A percentile compares a stretch with the other conserved stretches of the same genome.
Evolutionary conservation across 2,888 invertebrate genomes (phyloP).

Genomic region (Lasioglossum vierecki): DNA sequence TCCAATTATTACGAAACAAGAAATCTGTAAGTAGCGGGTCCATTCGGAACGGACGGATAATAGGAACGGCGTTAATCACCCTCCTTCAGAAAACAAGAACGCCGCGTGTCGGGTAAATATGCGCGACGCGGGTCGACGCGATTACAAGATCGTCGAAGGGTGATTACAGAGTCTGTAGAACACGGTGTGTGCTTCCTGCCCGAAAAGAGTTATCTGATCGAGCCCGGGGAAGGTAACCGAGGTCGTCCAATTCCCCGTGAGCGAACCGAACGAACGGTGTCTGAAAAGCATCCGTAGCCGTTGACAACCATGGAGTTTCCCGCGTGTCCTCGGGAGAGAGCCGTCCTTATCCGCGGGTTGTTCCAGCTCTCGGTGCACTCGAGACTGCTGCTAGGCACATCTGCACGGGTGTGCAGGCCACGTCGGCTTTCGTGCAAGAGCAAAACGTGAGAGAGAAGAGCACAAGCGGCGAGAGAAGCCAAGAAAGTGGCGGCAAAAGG

Average conservation of each 20-base stretch:
- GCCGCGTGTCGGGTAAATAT: not conserved
- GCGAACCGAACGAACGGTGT: not conserved
- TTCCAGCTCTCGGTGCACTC: constrained; percentile 58
- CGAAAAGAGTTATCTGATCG: not conserved
- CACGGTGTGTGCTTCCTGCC: not conserved
- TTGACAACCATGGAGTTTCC: constrained; percentile 9
- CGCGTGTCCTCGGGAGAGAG: constrained; percentile 36
- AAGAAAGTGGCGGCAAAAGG: constrained; percentile 69
- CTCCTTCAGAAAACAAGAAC: not conserved
- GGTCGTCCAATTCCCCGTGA: not conserved
- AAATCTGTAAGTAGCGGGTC: not conserved
- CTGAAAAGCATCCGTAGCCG: not conserved
- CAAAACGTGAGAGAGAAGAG: constrained; percentile 65
- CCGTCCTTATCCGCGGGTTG: constrained; percentile 47
- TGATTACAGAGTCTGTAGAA: not conserved
- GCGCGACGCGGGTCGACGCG: not conserved
- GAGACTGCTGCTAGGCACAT: constrained; percentile 67
- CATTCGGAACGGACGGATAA: not conserved
- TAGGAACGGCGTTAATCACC: not conserved
- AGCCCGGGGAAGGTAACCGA: not conserved
- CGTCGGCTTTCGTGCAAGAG: constrained; percentile 71
- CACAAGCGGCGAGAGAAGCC: constrained; percentile 67
- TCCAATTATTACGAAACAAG: not conserved
- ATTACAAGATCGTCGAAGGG: not conserved
- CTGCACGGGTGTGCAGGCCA: constrained; percentile 71